Conservation (phyloP, 2,888 invertebrate genomes). For the Acrobasis consociella region DNA sequence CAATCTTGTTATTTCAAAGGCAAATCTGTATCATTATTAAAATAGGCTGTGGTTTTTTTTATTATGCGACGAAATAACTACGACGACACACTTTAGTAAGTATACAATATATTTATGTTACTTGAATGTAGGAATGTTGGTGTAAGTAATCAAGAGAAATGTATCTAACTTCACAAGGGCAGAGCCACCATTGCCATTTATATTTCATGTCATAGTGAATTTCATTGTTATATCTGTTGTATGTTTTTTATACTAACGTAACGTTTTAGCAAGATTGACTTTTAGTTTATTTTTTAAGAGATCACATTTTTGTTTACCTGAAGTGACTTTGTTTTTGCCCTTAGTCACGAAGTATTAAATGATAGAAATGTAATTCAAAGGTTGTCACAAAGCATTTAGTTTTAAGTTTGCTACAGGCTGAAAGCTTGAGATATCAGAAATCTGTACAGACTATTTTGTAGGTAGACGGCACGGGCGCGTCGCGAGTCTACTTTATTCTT, state of each 20-base stretch:
- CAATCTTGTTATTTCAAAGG: not conserved
- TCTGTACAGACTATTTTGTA: not conserved
- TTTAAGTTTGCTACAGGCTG: conserved; percentile 53
- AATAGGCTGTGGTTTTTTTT: not conserved
- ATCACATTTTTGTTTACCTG: conserved; percentile 27
- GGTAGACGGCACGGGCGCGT: too few relatives aligned
- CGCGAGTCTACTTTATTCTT: too few relatives aligned
- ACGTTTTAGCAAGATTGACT: conserved; percentile 24
- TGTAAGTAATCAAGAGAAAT: conserved; percentile 31
- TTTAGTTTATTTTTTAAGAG: conserved; percentile 27
- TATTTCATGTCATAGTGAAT: conserved; percentile 28
- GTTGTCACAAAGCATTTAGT: conserved; percentile 65
- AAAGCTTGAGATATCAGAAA: conserved; percentile 40
- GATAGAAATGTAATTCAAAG: conserved; percentile 37
- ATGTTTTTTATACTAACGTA: conserved; percentile 33
- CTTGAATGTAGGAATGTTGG: not conserved
- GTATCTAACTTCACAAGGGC: conserved; percentile 35
- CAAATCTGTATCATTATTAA: not conserved
- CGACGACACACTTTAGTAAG: not conserved
- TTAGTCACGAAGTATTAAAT: conserved; percentile 31
- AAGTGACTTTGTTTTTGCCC: conserved; percentile 18
- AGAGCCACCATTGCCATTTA: conserved; percentile 35
- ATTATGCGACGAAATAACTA: not conserved
- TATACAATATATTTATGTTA: not conserved
- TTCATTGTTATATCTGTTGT: conserved; percentile 23